phyloP scores from a whole-genome alignment of 2,113 vertebrate genomes.

The Myxocyprinus asiaticus region DNA sequence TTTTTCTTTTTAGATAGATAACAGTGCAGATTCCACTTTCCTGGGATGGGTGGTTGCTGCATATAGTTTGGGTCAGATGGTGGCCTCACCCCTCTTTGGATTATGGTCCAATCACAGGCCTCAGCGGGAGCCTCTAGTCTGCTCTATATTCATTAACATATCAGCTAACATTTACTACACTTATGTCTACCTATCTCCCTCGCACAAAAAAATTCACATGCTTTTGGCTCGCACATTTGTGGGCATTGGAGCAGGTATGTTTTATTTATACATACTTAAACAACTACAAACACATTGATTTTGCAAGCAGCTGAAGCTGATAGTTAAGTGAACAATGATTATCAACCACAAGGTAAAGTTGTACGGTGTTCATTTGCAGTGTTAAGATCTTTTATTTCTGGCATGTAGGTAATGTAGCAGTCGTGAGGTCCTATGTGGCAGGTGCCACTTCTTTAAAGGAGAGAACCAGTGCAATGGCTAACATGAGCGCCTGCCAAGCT shows the following conservation, averaged over 20 bases:
- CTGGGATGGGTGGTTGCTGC: constrained; percentile 96
- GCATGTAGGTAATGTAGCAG: constrained; percentile 88
- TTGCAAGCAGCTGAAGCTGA: no score
- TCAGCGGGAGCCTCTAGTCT: constrained; percentile 83
- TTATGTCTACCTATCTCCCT: constrained; percentile 82
- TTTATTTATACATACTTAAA: neutral
- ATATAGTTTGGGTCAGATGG: constrained; percentile 94
- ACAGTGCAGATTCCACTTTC: constrained; percentile 82
- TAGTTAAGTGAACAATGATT: no score
- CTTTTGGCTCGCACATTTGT: constrained; percentile 85
- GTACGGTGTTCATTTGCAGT: neutral
- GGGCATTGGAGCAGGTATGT: constrained; percentile 93
- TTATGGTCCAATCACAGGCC: constrained; percentile 92
- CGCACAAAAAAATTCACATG: constrained; percentile 89
- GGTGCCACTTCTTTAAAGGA: constrained; percentile 92
- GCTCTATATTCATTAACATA: constrained; percentile 88
- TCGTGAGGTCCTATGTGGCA: constrained; percentile 88
- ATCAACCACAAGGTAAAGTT: neutral
- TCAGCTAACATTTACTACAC: constrained; percentile 89
- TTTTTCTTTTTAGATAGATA: constrained; percentile 77
- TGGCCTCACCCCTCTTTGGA: constrained; percentile 91
- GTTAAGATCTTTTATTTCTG: constrained; percentile 3
- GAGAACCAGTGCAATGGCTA: constrained; percentile 91
- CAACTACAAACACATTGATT: neutral
- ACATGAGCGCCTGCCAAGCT: constrained; percentile 93